Conservation (phyloP, 2,113 vertebrate species). For the Merops nubicus region DNA sequence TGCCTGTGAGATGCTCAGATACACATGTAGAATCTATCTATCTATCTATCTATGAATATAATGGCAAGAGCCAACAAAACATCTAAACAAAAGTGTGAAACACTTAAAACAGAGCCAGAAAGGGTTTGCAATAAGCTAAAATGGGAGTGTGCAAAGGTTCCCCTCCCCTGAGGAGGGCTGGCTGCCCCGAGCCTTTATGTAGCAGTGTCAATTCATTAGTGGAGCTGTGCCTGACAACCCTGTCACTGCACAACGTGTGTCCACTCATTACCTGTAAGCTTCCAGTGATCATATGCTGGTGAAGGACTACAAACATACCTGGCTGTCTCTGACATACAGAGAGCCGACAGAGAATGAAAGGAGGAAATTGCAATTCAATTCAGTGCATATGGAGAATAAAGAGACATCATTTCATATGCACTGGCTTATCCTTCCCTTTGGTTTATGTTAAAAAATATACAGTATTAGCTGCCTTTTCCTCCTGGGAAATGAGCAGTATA, state of each 20-base stretch:
- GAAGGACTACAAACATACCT: conserved; percentile 13
- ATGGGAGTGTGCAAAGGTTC: not conserved
- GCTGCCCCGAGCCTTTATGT: not conserved
- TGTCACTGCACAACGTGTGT: not conserved
- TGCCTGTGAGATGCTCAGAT: not conserved
- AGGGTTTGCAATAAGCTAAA: not conserved
- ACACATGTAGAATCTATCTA: rapidly evolving
- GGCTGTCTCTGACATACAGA: not conserved
- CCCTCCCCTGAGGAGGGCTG: not conserved
- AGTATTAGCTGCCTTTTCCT: conserved; percentile 39
- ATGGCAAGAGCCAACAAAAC: not conserved
- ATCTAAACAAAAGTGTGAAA: not conserved
- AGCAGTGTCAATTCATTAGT: not conserved
- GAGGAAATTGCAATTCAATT: conserved; percentile 62
- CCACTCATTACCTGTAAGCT: conserved; percentile 16
- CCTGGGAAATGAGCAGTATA: conserved; percentile 54
- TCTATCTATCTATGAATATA: rapidly evolving
- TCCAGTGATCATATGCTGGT: not conserved
- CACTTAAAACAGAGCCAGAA: not conserved
- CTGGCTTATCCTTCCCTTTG: conserved; percentile 39
- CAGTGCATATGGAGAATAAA: conserved; percentile 43
- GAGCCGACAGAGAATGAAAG: not conserved
- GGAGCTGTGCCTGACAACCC: conserved; percentile 24
- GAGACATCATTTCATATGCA: conserved; percentile 17
- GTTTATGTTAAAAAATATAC: conserved; percentile 46